phyloP scores from a whole-genome alignment of 2,113 vertebrate genomes.

The Greenwoodochromis staneri region DNA sequence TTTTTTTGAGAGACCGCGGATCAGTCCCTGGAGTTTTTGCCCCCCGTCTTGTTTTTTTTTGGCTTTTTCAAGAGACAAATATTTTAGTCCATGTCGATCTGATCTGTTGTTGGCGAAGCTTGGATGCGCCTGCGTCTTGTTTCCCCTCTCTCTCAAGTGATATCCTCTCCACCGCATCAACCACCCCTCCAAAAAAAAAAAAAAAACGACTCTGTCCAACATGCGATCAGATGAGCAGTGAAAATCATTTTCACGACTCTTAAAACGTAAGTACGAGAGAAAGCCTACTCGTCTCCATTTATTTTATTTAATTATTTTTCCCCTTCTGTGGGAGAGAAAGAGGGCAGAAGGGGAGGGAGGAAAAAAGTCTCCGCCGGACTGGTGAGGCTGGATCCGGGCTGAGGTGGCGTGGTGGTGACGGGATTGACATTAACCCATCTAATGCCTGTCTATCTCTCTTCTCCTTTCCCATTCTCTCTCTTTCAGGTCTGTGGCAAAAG shows the following conservation, averaged over 20 bases:
- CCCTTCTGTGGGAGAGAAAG: slow-evolving; percentile 8
- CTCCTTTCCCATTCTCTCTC: slow-evolving; percentile 49
- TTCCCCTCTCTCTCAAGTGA: slow-evolving; percentile 64
- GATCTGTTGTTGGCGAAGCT: slow-evolving; percentile 72
- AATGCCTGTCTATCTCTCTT: slow-evolving; percentile 74
- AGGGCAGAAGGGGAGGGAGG: slow-evolving; percentile 67
- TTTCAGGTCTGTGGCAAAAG: slow-evolving; percentile 68
- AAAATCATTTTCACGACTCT: slow-evolving; percentile 70
- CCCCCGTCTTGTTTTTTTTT: slow-evolving; percentile 45
- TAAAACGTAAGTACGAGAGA: slow-evolving; percentile 67
- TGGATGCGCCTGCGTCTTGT: slow-evolving; percentile 75
- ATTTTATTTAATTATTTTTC: background rate
- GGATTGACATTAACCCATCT: slow-evolving; percentile 85
- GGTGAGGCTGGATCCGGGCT: slow-evolving; percentile 83
- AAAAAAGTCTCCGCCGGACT: slow-evolving; percentile 77
- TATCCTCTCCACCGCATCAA: slow-evolving; percentile 65
- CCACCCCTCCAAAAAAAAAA: slow-evolving; percentile 67
- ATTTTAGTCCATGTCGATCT: slow-evolving; percentile 76
- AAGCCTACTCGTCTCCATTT: background rate
- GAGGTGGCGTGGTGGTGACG: slow-evolving; percentile 86
- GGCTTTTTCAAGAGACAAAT: slow-evolving; percentile 69
- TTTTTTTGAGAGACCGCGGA: slow-evolving; percentile 71
- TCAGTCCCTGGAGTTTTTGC: slow-evolving; percentile 76
- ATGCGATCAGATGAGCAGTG: slow-evolving; percentile 60
- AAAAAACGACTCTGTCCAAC: slow-evolving; percentile 27